phyloP scores from a whole-genome alignment of 2,888 invertebrate genomes.

The Tenthredo scrophulariae region DNA sequence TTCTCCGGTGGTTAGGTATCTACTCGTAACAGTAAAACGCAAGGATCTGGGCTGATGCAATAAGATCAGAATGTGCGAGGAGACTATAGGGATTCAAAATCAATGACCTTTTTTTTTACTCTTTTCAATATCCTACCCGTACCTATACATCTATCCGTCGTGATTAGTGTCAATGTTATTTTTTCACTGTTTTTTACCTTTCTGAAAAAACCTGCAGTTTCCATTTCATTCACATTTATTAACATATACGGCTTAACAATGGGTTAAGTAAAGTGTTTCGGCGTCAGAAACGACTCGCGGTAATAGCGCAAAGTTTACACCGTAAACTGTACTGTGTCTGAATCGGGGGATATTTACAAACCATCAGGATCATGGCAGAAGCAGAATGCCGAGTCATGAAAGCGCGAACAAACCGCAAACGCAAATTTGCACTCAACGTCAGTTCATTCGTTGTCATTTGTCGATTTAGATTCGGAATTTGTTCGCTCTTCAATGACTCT shows the following conservation, averaged over 20 bases:
- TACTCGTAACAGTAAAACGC: conserved; percentile 30
- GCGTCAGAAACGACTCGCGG: background rate
- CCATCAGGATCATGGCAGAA: background rate
- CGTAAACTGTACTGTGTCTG: background rate
- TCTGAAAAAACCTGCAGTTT: background rate
- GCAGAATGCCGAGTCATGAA: background rate
- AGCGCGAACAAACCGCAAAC: conserved; percentile 33
- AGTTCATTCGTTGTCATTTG: background rate
- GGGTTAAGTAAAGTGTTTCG: background rate
- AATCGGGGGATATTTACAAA: conserved; percentile 10
- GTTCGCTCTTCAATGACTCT: conserved; percentile 13
- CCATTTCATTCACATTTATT: background rate
- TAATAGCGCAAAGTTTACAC: too few species aligned
- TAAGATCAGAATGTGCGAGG: background rate
- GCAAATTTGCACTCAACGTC: conserved; percentile 1
- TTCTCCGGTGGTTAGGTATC: background rate
- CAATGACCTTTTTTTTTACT: conserved; percentile 1
- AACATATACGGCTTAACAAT: background rate
- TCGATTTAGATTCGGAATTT: background rate
- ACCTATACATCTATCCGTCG: background rate
- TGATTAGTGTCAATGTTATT: background rate
- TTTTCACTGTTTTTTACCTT: background rate
- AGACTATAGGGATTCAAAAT: conserved; percentile 3
- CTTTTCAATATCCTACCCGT: background rate
- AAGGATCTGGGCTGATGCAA: conserved; percentile 18